Percentiles rank a stretch among this genome's conserved stretches.
These are phyloP conservation scores for Cepaea hortensis DNA, from an alignment of 2,888 invertebrate species.

Conservation along the genomic window DNA sequence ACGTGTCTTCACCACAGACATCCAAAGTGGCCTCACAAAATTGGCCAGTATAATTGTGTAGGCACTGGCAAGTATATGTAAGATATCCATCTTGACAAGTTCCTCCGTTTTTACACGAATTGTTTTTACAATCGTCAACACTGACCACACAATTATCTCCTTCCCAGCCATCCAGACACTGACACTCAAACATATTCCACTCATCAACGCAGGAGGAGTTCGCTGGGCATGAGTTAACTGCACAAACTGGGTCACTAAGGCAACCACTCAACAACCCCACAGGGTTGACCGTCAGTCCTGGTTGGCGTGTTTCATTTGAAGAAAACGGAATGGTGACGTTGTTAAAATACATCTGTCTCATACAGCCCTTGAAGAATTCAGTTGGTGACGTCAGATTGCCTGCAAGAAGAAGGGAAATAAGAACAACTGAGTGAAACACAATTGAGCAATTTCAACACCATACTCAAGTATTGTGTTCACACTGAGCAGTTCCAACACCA, in stretches of 20 bases:
- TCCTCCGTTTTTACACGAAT: conserved; percentile 59
- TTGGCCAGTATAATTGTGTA: conserved; percentile 58
- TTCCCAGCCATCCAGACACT: conserved; percentile 69
- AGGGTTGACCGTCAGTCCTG: conserved; percentile 53
- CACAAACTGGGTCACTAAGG: conserved; percentile 65
- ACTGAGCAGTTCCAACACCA: background rate
- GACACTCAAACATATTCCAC: conserved; percentile 68
- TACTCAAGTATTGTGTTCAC: background rate
- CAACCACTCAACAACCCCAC: conserved; percentile 61
- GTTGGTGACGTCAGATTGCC: conserved; percentile 58
- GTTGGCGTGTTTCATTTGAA: background rate
- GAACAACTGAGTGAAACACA: background rate
- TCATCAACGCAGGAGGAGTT: conserved; percentile 65
- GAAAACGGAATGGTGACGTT: conserved; percentile 50
- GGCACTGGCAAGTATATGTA: conserved; percentile 62
- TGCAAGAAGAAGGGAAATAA: conserved; percentile 51
- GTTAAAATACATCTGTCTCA: conserved; percentile 66
- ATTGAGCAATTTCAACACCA: background rate
- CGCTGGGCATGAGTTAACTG: conserved; percentile 61
- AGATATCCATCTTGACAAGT: conserved; percentile 64
- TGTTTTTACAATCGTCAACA: conserved; percentile 61
- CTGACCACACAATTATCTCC: conserved; percentile 65
- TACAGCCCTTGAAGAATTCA: conserved; percentile 69
- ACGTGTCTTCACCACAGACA: conserved; percentile 59
- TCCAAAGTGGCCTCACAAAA: conserved; percentile 60